Evolutionary conservation across 2,888 invertebrate species (phyloP).

Genomic region (Abscondita cerata): DNA sequence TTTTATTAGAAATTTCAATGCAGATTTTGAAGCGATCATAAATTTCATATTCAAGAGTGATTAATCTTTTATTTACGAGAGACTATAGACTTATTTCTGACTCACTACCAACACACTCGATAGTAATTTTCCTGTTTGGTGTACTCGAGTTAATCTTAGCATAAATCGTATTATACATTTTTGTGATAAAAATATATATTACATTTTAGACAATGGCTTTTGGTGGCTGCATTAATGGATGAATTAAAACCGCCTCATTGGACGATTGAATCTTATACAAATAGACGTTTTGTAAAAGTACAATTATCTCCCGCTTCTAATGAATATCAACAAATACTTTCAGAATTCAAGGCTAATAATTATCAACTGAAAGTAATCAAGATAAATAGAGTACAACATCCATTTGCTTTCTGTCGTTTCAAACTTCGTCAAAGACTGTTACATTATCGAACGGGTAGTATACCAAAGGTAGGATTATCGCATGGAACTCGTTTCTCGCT

Average conservation of each 20-base stretch:
- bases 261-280: background rate
- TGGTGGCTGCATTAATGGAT: background rate
- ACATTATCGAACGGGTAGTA: background rate
- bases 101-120: no score
- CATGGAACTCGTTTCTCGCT: no score
- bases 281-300: background rate
- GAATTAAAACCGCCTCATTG: background rate
- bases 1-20: no score
- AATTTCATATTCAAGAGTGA: no score
- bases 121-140: no score
- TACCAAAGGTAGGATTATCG: constrained; percentile 9
- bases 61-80: no score
- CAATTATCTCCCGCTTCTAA: background rate
- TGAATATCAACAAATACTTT: background rate
- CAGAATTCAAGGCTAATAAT: background rate
- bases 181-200: no score
- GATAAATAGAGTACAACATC: constrained; percentile 32
- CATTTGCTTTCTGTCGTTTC: constrained; percentile 30
- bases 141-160: no score
- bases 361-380: background rate
- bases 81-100: no score
- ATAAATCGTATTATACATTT: no score
- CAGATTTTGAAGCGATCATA: no score
- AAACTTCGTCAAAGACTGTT: background rate
- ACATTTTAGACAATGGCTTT: background rate